Percentiles rank a stretch among this genome's conserved stretches.
phyloP scores from a whole-genome alignment of 2,888 invertebrate species.

The Linnaemya tessellans region DNA sequence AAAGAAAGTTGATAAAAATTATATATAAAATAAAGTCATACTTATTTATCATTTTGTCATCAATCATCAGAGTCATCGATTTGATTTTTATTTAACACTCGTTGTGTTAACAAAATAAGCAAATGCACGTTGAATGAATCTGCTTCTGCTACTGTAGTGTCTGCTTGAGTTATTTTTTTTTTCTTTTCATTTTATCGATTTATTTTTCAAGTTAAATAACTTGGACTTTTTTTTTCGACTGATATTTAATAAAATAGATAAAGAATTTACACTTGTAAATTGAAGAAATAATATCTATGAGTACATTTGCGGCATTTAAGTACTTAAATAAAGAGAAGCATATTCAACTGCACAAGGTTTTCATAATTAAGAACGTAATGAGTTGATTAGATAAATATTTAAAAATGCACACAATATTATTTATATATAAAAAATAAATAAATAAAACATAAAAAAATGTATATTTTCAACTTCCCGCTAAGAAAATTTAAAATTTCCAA shows the following conservation, averaged over 20 bases:
- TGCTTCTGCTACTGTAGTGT: neutral
- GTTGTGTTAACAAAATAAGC: conserved; percentile 46
- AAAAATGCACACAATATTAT: neutral
- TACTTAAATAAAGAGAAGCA: neutral
- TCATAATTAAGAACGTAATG: conserved; percentile 57
- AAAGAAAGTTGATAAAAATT: conserved; percentile 12
- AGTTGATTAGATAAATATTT: conserved; percentile 63
- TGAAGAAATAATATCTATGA: neutral
- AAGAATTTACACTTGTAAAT: conserved; percentile 22
- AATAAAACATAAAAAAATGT: neutral
- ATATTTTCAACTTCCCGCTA: neutral
- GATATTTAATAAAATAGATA: neutral
- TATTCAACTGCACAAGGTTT: neutral
- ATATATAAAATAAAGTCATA: neutral
- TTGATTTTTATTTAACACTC: conserved; percentile 62
- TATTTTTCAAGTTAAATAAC: neutral
- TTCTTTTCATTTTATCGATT: neutral
- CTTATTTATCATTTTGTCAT: conserved; percentile 45
- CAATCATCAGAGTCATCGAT: conserved; percentile 57
- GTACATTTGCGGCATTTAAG: conserved; percentile 7
- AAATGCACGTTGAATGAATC: conserved; percentile 26
- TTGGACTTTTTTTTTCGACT: conserved; percentile 12
- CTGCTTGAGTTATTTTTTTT: conserved; percentile 11
- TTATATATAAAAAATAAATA: neutral
- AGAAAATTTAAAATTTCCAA: no score